These are phyloP conservation scores for Myiagra hebetior DNA, from an alignment of 2,113 vertebrate genomes.

Conservation along the genomic window DNA sequence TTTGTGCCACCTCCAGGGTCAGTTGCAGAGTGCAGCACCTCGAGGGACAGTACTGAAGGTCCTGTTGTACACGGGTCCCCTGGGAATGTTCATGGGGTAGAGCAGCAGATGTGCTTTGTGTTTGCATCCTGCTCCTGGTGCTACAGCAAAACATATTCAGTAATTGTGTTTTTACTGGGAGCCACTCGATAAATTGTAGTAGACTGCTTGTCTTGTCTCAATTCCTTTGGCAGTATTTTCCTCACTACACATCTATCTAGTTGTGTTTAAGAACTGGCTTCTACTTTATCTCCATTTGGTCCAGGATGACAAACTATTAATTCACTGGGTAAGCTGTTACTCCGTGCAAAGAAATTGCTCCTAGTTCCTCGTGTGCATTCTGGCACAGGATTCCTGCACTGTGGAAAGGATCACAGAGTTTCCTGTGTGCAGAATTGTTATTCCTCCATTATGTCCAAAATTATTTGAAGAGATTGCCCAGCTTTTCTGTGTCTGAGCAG, in stretches of 20 bases:
- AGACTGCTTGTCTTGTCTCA: neutral
- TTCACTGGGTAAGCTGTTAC: neutral
- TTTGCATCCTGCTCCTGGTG: neutral
- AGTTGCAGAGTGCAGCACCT: neutral
- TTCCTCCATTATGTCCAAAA: neutral
- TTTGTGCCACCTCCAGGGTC: neutral
- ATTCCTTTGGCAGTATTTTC: neutral
- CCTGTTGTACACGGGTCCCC: neutral
- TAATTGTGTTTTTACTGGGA: neutral
- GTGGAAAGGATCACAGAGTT: neutral
- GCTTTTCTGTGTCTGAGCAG: neutral
- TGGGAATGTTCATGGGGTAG: neutral
- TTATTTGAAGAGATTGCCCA: neutral
- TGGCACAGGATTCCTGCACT: neutral
- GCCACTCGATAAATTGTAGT: neutral
- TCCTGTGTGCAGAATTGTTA: neutral
- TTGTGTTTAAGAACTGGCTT: neutral
- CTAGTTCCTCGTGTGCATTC: neutral
- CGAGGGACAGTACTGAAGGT: rapidly evolving
- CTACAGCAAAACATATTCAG: neutral
- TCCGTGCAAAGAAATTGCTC: neutral
- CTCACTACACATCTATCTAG: neutral
- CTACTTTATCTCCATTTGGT: constrained; percentile 39
- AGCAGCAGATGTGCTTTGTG: neutral
- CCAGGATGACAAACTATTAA: constrained; percentile 37